Percentiles rank a stretch among this genome's conserved stretches.
Evolutionary conservation across 1,140 invertebrate species (phyloP).

Genomic region (Gonatopus flavifemur): DNA sequence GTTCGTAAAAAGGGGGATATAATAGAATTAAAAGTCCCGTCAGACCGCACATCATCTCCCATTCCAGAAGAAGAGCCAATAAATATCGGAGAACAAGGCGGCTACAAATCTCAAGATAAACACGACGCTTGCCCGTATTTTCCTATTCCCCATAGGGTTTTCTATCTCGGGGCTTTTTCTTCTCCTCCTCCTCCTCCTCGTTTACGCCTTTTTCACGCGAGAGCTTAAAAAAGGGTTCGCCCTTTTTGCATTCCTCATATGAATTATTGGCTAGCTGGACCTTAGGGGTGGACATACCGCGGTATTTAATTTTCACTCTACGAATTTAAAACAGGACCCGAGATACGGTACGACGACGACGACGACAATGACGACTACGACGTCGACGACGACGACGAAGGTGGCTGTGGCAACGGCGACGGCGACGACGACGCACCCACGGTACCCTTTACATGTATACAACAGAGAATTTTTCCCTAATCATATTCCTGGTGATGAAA

Average conservation of each 20-base stretch:
- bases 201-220: background rate
- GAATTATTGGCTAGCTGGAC: slow-evolving; percentile 42
- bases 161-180: too few species aligned
- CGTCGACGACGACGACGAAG: too few species aligned
- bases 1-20: slow-evolving; percentile 39
- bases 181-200: slow-evolving; percentile 19
- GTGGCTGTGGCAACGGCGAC: too few species aligned
- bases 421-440: too few species aligned
- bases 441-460: too few species aligned
- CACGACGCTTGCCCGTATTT: slow-evolving; percentile 41
- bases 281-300: slow-evolving; percentile 41
- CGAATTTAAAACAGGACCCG: slow-evolving; percentile 35
- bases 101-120: slow-evolving; percentile 56
- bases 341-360: too few species aligned
- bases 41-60: slow-evolving; percentile 24
- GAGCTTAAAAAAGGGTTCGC: slow-evolving; percentile 18
- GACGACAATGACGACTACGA: too few species aligned
- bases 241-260: slow-evolving; percentile 46
- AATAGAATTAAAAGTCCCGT: slow-evolving; percentile 55
- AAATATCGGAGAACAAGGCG: slow-evolving; percentile 49
- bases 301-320: slow-evolving; percentile 47
- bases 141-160: slow-evolving; percentile 30
- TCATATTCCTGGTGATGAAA: too few species aligned
- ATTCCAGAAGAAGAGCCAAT: slow-evolving; percentile 35
- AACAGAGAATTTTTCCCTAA: too few species aligned